Evolutionary conservation across 35 echinoderm and acorn worm species (phyloP).

Genomic region (Lytechinus pictus): DNA sequence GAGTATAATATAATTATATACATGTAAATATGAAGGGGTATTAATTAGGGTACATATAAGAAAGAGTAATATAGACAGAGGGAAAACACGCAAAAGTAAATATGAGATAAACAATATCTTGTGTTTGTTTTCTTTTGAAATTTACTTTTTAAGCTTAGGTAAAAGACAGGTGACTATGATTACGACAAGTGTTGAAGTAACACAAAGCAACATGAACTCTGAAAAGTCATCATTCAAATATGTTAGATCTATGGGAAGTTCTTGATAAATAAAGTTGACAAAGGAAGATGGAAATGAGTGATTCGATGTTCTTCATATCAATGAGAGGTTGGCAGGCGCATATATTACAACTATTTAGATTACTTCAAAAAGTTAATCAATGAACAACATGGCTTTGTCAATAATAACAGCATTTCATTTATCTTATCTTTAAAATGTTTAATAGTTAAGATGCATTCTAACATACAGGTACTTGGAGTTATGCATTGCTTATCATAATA

Average conservation of each 20-base stretch:
- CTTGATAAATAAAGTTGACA: neutral
- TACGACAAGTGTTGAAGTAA: neutral
- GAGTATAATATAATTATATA: neutral
- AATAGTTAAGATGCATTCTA: neutral
- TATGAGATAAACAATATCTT: neutral
- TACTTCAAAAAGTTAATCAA: neutral
- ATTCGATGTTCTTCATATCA: neutral
- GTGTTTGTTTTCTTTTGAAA: neutral
- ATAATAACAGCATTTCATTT: neutral
- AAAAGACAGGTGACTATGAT: neutral
- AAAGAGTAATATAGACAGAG: neutral
- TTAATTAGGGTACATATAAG: neutral
- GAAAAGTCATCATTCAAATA: neutral
- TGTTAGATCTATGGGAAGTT: neutral
- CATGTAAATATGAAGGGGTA: neutral
- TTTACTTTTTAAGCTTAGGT: neutral
- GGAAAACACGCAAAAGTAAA: neutral
- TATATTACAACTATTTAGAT: neutral
- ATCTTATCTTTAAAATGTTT: neutral
- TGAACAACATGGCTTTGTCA: neutral
- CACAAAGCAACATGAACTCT: neutral
- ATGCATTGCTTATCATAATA: too few species aligned
- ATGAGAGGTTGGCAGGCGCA: neutral
- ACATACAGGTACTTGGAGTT: too few species aligned
- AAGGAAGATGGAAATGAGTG: neutral